Evolutionary conservation across 2,113 vertebrate genomes (phyloP), one percentile per base, ranked within the genome.

Genomic region (Excalfactoria chinensis): DNA sequence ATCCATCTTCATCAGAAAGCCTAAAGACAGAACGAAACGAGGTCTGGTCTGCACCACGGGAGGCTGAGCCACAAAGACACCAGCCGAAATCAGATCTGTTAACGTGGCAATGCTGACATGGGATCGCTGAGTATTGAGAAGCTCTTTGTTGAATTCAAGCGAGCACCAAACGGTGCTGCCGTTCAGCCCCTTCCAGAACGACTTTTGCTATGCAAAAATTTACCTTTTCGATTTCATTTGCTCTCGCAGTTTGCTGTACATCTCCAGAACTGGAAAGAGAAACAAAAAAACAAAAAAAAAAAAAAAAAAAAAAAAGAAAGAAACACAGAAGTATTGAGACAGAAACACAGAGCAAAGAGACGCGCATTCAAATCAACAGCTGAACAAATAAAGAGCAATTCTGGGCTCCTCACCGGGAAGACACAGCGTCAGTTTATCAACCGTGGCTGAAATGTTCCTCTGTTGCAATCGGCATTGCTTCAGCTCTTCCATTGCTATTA

Each of bases 151-250:
- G 1, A 19, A 48, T 60, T 41, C 5, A 28, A 7, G 59, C 23
- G 3, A 3, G 30, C 37, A 19, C 35, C 56, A 18, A 59, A 5
- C 0, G 0, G 30, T n/a, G n/a, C 5, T 23, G 10, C 17, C 32
- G 37, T 59, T 20, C 20, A 7, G 19, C 3, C 25, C 35, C 4
- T 22, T 22, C 30, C 43, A 21, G 3, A 0, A 12, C 2, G 34
- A 58, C 34, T 49, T 49, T 23, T 49, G 1, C 7, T 4, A 10
- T 1, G 2, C 3, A 37, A 22, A 22, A 3, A 9, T 74, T 97
- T 97, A 99, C 99, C 99, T 98, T 98, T 99, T 99, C 35, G 98
- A 98, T 88, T 97, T 98, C 99, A 99, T 99, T 95, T 99, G 99
- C 76, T 99, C 99, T 95, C 98, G 98, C 43, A 99, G 97, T 86